Percentiles rank a stretch among this genome's conserved stretches.
These are phyloP conservation scores for Liparis tanakae DNA, from an alignment of 2,797 vertebrate species.

Conservation along the genomic window DNA sequence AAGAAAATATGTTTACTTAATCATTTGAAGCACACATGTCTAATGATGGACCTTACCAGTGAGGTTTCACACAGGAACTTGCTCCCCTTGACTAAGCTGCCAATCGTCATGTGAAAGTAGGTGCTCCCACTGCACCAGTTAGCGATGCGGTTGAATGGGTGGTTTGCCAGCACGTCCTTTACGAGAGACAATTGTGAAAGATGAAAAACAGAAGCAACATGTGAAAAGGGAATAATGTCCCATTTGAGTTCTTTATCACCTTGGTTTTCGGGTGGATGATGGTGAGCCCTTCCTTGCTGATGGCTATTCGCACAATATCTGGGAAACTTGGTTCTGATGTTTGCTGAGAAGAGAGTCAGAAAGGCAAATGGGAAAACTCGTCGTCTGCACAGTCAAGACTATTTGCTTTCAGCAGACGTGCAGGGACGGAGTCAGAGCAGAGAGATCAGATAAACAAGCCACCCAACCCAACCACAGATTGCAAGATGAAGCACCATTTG, in stretches of 20 bases:
- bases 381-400: background rate
- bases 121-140: conserved; percentile 98
- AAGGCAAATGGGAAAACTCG: background rate
- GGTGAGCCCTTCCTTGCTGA: conserved; percentile 92
- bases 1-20: background rate
- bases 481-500: background rate
- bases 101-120: conserved; percentile 96
- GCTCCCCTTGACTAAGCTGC: conserved; percentile 89
- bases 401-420: conserved; percentile 3
- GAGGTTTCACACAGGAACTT: conserved; percentile 97
- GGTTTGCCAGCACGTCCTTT: conserved; percentile 89
- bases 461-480: background rate
- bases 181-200: conserved; percentile 21
- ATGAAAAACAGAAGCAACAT: background rate
- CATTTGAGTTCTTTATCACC: conserved; percentile 73
- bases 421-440: background rate
- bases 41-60: conserved; percentile 85
- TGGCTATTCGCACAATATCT: conserved; percentile 91
- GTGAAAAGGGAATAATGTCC: background rate
- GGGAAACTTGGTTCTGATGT: conserved; percentile 91
- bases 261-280: conserved; percentile 95
- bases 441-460: conserved; percentile 25
- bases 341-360: conserved; percentile 84
- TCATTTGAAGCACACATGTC: background rate
- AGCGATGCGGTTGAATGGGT: conserved; percentile 93